Evolutionary conservation across 2,113 vertebrate species (phyloP).

Genomic region (Rhegmatorhina hoffmannsi): DNA sequence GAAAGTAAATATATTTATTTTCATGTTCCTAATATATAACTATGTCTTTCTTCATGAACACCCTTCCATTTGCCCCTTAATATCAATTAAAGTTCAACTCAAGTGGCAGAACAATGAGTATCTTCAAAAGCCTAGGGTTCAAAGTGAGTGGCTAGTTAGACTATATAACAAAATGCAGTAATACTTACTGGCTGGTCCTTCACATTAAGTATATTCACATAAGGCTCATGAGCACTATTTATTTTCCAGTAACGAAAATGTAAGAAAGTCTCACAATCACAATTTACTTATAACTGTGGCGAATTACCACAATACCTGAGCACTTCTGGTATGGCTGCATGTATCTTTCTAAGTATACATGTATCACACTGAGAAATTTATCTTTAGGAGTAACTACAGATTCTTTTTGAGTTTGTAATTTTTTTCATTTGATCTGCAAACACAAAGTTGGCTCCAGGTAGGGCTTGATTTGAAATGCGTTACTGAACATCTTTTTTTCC

Average conservation of each 20-base stretch:
- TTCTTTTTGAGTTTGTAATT: neutral
- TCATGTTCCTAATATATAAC: neutral
- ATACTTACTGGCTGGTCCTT: neutral
- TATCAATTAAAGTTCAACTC: neutral
- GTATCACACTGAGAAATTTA: neutral
- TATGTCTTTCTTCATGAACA: neutral
- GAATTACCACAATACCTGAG: neutral
- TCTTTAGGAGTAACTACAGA: neutral
- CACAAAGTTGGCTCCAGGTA: neutral
- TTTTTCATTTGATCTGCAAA: neutral
- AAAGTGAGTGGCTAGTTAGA: neutral
- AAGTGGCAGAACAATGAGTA: neutral
- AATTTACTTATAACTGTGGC: neutral
- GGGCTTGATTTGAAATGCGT: neutral
- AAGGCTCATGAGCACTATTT: neutral
- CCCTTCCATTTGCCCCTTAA: neutral
- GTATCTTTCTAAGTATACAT: neutral
- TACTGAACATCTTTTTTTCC: neutral
- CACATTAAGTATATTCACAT: neutral
- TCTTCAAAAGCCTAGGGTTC: neutral
- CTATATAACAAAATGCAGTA: neutral
- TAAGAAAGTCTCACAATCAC: neutral
- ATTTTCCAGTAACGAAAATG: neutral
- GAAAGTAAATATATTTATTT: neutral
- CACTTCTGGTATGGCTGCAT: neutral